Base-by-base conservation (phyloP, 1,140 invertebrate species). In the Aradophagus sp. region DNA sequence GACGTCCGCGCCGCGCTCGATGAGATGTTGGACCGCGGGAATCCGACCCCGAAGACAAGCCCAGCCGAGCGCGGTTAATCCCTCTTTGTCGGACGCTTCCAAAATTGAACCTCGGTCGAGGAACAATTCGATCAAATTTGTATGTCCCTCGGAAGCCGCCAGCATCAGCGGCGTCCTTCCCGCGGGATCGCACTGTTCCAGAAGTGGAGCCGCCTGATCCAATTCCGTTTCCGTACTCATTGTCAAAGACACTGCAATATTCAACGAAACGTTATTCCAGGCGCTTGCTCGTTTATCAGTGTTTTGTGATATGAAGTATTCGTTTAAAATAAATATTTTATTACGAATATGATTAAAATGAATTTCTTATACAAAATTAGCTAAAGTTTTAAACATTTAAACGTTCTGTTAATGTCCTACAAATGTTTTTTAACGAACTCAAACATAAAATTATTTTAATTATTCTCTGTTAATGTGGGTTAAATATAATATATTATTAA, bases 61-160 rank as follows among this genome's bases (percentile, higher is more conserved):
- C 95, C 97, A 98, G 35, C 93, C 91, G 0, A 99, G 86, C 0
- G 96, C 91, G 0, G 94, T 94, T 47, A 97, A 85, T 2, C 97
- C 97, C 69, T 98, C 95, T 34, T 89, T 89, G 82, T 99, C 97
- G 32, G 89, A 88, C 2, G 90, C 88, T 70, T 93, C 90, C 1
- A 96, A 85, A 27, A 90, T 87, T n/a, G 93, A 91, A 41, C 93
- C 93, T 88, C 93, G 93, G 70, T 92, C 90, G 2, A 98, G 85
- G 5, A 99, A 88, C 63, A 97, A 87, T 62, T 98, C 95, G 15
- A 97, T 89, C 2, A 98, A 87, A 62, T 92, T 93, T 36, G 93
- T 88, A 77, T 98, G 95, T 0, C 97, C 97, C 83, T 97, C 95
- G 15, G 92, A 90, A 0, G 97, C 94, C 2, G 97, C 96, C 7